Percentiles rank a stretch among this genome's conserved stretches.
Evolutionary conservation across 2,888 invertebrate genomes (phyloP).

Genomic region (Abscondita cerata): DNA sequence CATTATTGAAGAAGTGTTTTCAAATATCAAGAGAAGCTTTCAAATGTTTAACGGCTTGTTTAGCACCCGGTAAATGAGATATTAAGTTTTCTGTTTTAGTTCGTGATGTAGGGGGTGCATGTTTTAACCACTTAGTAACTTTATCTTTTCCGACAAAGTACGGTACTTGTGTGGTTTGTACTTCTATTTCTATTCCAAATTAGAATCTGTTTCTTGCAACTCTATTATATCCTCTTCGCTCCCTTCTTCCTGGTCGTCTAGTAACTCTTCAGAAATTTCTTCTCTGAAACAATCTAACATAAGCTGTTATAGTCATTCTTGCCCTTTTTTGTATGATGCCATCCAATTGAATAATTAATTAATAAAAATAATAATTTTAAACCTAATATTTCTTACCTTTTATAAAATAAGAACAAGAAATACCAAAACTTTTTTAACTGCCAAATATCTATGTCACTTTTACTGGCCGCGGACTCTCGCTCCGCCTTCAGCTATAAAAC

Average conservation of each 20-base stretch:
- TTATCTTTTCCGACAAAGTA: constrained; percentile 4
- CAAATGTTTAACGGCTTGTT: neutral
- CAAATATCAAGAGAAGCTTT: constrained; percentile 4
- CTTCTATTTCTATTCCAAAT: neutral
- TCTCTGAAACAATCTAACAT: neutral
- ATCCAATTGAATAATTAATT: too few species aligned
- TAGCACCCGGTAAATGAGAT: neutral
- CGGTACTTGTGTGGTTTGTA: neutral
- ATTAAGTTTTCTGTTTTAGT: neutral
- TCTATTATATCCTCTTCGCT: constrained; percentile 4
- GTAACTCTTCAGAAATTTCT: neutral
- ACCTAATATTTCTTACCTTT: neutral
- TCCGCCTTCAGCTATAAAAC: neutral
- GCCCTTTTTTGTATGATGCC: neutral
- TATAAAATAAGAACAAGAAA: neutral
- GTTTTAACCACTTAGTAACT: neutral
- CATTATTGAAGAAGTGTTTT: neutral
- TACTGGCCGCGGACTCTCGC: constrained; percentile 14
- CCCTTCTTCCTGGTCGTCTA: neutral
- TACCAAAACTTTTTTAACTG: neutral
- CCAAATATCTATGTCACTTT: constrained; percentile 1
- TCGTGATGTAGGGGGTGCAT: neutral
- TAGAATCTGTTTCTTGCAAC: neutral
- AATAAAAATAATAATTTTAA: neutral
- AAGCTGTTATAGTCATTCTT: neutral